These are phyloP conservation scores for Muntiacus reevesi DNA, from an alignment of 2,113 vertebrate genomes.

Conservation along the genomic window DNA sequence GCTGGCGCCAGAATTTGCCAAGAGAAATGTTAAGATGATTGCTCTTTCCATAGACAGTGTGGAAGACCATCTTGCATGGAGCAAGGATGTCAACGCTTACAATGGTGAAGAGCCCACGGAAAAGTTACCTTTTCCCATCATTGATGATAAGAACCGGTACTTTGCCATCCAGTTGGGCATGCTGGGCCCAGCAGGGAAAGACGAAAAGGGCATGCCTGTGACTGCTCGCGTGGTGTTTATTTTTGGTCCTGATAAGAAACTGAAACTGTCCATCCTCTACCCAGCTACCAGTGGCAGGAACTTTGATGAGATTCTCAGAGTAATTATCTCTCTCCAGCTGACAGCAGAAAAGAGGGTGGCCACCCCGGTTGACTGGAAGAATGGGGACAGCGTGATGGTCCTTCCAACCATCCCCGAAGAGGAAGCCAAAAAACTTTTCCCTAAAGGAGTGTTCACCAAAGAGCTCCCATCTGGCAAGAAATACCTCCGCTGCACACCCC, in stretches of 20 bases:
- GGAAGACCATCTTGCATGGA: slow-evolving; percentile 91
- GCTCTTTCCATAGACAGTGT: slow-evolving; percentile 95
- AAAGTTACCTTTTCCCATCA: slow-evolving; percentile 93
- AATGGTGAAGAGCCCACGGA: slow-evolving; percentile 74
- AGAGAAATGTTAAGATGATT: slow-evolving; percentile 94
- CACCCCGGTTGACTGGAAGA: slow-evolving; percentile 97
- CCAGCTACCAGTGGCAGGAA: slow-evolving; percentile 97
- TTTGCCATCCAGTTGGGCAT: slow-evolving; percentile 92
- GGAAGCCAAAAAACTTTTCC: slow-evolving; percentile 90
- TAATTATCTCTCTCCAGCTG: slow-evolving; percentile 94
- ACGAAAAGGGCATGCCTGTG: slow-evolving; percentile 90
- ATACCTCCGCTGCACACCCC: slow-evolving; percentile 94
- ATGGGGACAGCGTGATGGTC: slow-evolving; percentile 93
- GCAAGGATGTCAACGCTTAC: slow-evolving; percentile 94
- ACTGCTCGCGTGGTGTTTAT: slow-evolving; percentile 96
- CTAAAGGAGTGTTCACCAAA: slow-evolving; percentile 90
- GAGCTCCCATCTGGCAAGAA: slow-evolving; percentile 94
- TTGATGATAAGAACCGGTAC: slow-evolving; percentile 90
- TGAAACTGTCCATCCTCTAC: slow-evolving; percentile 98
- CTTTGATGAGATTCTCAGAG: slow-evolving; percentile 94
- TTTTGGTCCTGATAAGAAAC: slow-evolving; percentile 95
- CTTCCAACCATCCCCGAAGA: slow-evolving; percentile 90
- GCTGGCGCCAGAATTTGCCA: slow-evolving; percentile 55
- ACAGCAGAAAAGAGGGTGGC: slow-evolving; percentile 93
- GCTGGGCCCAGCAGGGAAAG: slow-evolving; percentile 94